These are phyloP conservation scores for Pluvialis apricaria DNA, from an alignment of 2,113 vertebrate genomes.

Conservation along the genomic window DNA sequence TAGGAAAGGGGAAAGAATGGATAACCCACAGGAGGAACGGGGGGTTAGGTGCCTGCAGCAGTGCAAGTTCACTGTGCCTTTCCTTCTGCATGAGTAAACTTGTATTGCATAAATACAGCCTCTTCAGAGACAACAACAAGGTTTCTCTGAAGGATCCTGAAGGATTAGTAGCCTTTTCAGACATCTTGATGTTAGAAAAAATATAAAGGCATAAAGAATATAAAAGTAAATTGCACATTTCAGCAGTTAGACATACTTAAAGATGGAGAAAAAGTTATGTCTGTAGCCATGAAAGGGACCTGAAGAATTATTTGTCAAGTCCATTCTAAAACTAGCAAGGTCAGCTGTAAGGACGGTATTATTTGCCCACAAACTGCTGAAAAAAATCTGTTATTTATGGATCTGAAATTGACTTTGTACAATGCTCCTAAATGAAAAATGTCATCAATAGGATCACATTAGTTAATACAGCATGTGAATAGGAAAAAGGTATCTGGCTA, in stretches of 20 bases:
- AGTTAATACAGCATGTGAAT: background rate
- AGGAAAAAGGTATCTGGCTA: background rate
- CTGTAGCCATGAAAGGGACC: background rate
- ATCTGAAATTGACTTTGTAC: background rate
- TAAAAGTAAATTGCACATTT: slow-evolving; percentile 13
- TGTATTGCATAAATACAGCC: background rate
- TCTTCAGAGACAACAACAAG: background rate
- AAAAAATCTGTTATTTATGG: background rate
- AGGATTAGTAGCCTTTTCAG: background rate
- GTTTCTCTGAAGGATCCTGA: slow-evolving; percentile 15
- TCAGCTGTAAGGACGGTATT: background rate
- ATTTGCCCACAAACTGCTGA: background rate
- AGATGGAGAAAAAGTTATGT: background rate
- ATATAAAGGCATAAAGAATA: background rate
- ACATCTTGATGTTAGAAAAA: background rate
- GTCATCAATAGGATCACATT: background rate
- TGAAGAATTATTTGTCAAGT: background rate
- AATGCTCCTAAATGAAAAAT: background rate
- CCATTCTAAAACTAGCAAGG: background rate
- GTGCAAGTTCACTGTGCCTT: background rate
- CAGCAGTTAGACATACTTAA: background rate
- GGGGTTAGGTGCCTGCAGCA: background rate
- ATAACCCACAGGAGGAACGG: background rate
- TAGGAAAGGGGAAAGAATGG: background rate
- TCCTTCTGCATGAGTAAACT: background rate